Conservation (phyloP, 2,888 invertebrate species). For the Ormia ochracea region DNA sequence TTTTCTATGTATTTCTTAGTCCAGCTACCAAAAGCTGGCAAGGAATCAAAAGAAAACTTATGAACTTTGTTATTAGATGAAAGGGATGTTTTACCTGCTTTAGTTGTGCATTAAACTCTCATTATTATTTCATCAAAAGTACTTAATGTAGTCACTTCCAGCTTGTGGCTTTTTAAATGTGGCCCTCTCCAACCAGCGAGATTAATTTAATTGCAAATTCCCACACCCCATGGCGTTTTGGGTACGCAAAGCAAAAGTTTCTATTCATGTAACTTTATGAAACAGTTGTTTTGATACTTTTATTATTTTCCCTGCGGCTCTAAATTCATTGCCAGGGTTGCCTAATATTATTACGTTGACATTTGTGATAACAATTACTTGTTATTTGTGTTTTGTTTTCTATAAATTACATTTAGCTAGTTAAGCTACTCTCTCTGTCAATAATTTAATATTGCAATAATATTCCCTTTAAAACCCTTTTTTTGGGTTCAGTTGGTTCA, state of each 20-base stretch:
- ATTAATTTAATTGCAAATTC: constrained; percentile 14
- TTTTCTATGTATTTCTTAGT: no score
- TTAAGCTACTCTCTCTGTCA: no score
- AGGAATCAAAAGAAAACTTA: neutral
- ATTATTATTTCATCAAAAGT: neutral
- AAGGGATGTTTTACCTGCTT: neutral
- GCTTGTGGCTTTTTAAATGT: neutral
- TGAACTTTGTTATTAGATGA: neutral
- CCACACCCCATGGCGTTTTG: neutral
- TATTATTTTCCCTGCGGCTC: neutral
- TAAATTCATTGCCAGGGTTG: neutral
- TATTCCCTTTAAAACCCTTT: no score
- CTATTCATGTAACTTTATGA: neutral
- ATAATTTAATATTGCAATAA: no score
- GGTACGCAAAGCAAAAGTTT: neutral
- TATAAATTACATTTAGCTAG: no score
- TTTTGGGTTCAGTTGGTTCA: no score
- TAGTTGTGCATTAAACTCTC: neutral
- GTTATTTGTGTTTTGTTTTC: no score
- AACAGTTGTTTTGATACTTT: constrained; percentile 36
- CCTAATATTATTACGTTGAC: no score
- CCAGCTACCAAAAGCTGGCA: no score
- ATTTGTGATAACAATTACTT: no score
- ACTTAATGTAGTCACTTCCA: neutral
- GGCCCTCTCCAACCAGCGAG: neutral